Evolutionary conservation across 2,888 invertebrate species (phyloP).

Genomic region (Apamea anceps): DNA sequence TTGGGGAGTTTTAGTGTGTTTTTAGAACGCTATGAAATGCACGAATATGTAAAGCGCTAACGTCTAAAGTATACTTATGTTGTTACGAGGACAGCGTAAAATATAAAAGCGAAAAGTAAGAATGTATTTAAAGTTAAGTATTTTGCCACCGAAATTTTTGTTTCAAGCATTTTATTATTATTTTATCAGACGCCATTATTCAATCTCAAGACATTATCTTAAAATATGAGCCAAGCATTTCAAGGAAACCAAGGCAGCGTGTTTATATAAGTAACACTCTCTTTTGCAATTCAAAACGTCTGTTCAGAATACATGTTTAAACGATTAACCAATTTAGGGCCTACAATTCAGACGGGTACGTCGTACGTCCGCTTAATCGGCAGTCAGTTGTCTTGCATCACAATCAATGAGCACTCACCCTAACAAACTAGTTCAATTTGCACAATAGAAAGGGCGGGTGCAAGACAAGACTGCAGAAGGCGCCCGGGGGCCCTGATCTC

Average conservation of each 20-base stretch:
- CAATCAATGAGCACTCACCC: constrained; percentile 63
- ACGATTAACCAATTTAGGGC: constrained; percentile 44
- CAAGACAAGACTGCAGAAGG: constrained; percentile 79
- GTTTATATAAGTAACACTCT: constrained; percentile 12
- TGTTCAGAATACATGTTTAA: constrained; percentile 49
- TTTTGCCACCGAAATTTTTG: neutral
- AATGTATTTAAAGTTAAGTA: neutral
- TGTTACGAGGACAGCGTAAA: constrained; percentile 19
- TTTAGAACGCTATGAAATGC: constrained; percentile 13
- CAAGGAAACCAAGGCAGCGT: neutral
- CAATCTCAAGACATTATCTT: constrained; percentile 1
- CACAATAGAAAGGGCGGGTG: constrained; percentile 76
- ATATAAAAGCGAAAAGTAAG: neutral
- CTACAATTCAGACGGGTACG: constrained; percentile 19
- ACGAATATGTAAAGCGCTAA: neutral
- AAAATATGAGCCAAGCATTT: constrained; percentile 12
- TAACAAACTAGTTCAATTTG: constrained; percentile 77
- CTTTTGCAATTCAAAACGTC: constrained; percentile 46
- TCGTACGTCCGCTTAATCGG: constrained; percentile 36
- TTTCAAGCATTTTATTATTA: neutral
- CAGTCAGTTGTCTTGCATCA: constrained; percentile 58
- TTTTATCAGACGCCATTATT: constrained; percentile 10
- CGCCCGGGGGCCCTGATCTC: constrained; percentile 84
- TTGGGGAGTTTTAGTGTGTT: neutral
- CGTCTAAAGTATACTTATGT: neutral